A percentile compares a stretch with the other conserved stretches of the same genome.
These are phyloP conservation scores for Callyntrura sp. DNA, from an alignment of 2,888 invertebrate genomes.

Conservation along the genomic window DNA sequence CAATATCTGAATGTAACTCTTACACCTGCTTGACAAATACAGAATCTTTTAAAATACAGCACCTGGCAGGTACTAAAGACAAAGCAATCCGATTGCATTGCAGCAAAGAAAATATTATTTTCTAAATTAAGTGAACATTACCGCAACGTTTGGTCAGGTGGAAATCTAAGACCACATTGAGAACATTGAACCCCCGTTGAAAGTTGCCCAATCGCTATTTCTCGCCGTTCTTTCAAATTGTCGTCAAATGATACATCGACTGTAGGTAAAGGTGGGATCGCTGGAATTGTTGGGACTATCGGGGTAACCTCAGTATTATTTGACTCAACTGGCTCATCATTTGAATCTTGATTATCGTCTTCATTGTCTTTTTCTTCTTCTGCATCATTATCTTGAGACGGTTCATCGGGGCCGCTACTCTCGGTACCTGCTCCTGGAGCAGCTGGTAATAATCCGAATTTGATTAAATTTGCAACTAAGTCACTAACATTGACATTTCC, in stretches of 20 bases:
- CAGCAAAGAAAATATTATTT: neutral
- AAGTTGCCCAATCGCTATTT: conserved; percentile 85
- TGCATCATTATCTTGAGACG: conserved; percentile 82
- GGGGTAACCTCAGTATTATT: too few species aligned
- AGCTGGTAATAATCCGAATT: conserved; percentile 91
- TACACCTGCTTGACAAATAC: too few species aligned
- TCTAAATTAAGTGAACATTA: conserved; percentile 86
- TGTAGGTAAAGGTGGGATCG: conserved; percentile 80
- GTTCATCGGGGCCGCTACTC: conserved; percentile 59
- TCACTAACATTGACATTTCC: conserved; percentile 87
- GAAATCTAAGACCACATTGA: conserved; percentile 97
- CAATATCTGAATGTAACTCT: neutral
- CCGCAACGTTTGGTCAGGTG: conserved; percentile 94
- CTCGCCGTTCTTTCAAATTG: conserved; percentile 80
- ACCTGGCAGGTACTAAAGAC: too few species aligned
- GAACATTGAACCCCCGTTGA: conserved; percentile 98
- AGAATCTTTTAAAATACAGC: neutral
- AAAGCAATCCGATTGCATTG: neutral
- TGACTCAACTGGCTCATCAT: conserved; percentile 47
- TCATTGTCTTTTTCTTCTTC: conserved; percentile 45
- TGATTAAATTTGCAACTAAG: conserved; percentile 93
- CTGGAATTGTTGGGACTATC: conserved; percentile 69
- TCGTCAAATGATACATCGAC: conserved; percentile 81
- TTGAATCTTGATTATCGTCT: conserved; percentile 12
- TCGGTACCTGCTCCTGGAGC: conserved; percentile 27